Evolutionary conservation across 53 echinoderm and acorn worm genomes (phyloP).

Genomic region (Stichopus horrens): DNA sequence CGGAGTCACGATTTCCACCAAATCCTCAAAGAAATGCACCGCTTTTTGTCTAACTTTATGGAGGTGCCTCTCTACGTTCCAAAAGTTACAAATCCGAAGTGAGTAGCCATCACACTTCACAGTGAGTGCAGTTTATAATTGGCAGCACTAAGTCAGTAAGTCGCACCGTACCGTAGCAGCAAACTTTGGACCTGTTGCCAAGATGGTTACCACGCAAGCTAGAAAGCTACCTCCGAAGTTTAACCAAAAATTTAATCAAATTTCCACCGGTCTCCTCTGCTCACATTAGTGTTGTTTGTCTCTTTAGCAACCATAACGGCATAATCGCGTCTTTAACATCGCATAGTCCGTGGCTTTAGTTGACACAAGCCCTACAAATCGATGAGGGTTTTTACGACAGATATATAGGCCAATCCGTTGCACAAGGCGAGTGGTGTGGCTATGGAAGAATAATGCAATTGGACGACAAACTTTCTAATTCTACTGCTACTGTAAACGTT

Average conservation of each 20-base stretch:
- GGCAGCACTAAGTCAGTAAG: neutral
- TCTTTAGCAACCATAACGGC: constrained; percentile 1
- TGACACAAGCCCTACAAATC: neutral
- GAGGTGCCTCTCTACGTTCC: neutral
- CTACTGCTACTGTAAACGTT: too few species aligned
- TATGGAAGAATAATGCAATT: neutral
- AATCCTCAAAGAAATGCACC: neutral
- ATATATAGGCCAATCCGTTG: neutral
- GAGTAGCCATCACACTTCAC: neutral
- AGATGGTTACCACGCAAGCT: constrained; percentile 31
- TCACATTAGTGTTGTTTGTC: constrained; percentile 8
- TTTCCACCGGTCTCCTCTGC: neutral
- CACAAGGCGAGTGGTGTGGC: neutral
- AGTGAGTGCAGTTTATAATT: neutral
- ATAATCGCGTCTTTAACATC: neutral
- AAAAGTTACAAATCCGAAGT: neutral
- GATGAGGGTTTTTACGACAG: neutral
- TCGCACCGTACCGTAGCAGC: neutral
- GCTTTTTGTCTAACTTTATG: neutral
- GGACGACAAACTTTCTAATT: too few species aligned
- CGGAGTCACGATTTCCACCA: too few species aligned
- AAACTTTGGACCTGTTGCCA: constrained; percentile 38
- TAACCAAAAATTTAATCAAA: constrained; percentile 28
- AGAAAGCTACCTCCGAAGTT: constrained; percentile 5
- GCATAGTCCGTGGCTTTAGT: neutral